phyloP scores from a whole-genome alignment of 2,113 vertebrate species.

The Dipodomys merriami region DNA sequence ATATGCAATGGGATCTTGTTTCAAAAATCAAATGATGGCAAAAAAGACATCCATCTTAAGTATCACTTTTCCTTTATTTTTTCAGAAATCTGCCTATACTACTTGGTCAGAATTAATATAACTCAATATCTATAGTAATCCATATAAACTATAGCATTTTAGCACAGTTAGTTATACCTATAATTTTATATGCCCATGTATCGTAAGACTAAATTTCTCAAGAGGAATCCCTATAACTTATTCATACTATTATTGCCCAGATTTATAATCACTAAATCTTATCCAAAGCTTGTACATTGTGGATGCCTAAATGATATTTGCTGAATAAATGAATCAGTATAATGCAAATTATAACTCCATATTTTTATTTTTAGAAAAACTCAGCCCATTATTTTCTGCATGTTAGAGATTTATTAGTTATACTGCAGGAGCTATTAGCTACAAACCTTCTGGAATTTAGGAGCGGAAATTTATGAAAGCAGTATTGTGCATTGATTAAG shows the following conservation, averaged over 20 bases:
- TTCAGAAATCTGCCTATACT: background rate
- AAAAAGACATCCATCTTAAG: background rate
- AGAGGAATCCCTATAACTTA: background rate
- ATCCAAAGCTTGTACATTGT: background rate
- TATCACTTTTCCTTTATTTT: background rate
- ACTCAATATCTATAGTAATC: background rate
- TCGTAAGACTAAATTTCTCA: background rate
- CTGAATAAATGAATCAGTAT: slow-evolving; percentile 20
- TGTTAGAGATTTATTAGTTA: slow-evolving; percentile 44
- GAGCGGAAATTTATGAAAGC: background rate
- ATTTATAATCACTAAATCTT: background rate
- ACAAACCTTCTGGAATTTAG: background rate
- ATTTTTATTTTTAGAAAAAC: slow-evolving; percentile 51
- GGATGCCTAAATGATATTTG: background rate
- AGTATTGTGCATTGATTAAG: background rate
- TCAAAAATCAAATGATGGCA: too few relatives aligned
- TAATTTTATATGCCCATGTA: background rate
- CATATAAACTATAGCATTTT: background rate
- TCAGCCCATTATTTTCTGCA: slow-evolving; percentile 24
- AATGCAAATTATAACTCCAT: background rate
- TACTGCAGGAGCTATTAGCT: background rate
- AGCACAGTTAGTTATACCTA: background rate
- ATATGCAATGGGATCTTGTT: too few relatives aligned
- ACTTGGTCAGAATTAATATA: background rate
- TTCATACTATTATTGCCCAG: background rate